phyloP scores from a whole-genome alignment of 2,113 vertebrate genomes.

The Pycnonotus jocosus region DNA sequence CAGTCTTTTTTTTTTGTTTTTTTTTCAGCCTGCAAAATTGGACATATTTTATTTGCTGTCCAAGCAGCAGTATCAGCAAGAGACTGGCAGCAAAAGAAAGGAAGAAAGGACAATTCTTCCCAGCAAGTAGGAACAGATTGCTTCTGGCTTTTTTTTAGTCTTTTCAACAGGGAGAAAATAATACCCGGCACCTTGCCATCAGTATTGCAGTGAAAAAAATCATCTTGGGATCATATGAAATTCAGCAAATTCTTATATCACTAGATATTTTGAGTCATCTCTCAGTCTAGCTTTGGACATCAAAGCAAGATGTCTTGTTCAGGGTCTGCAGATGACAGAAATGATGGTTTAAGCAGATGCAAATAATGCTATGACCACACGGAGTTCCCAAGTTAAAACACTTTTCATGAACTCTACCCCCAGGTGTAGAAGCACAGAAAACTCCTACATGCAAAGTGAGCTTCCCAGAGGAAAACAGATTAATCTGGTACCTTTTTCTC shows the following conservation, averaged over 20 bases:
- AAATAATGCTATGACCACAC: not conserved
- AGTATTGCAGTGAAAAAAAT: not conserved
- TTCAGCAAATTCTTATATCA: not conserved
- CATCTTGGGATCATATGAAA: not conserved
- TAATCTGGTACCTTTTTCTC: not conserved
- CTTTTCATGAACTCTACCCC: not conserved
- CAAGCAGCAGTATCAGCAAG: not conserved
- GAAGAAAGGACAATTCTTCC: not conserved
- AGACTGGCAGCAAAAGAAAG: not conserved
- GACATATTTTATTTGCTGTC: not conserved
- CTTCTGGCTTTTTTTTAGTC: not conserved
- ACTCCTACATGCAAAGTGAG: not conserved
- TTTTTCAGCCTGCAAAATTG: not conserved
- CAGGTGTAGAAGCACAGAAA: not conserved
- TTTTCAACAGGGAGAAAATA: not conserved
- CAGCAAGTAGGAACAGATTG: not conserved
- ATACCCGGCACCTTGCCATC: not conserved
- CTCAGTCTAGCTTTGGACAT: not conserved
- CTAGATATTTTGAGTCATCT: not conserved
- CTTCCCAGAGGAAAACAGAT: not conserved
- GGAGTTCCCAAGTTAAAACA: not conserved
- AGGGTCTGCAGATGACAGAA: not conserved
- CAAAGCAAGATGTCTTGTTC: rapidly evolving
- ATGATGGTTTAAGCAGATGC: not conserved
- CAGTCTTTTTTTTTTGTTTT: not conserved